Evolutionary conservation across 2,888 invertebrate species (phyloP), one percentile per base, ranked within the genome.

Genomic region (Athalia circularis): DNA sequence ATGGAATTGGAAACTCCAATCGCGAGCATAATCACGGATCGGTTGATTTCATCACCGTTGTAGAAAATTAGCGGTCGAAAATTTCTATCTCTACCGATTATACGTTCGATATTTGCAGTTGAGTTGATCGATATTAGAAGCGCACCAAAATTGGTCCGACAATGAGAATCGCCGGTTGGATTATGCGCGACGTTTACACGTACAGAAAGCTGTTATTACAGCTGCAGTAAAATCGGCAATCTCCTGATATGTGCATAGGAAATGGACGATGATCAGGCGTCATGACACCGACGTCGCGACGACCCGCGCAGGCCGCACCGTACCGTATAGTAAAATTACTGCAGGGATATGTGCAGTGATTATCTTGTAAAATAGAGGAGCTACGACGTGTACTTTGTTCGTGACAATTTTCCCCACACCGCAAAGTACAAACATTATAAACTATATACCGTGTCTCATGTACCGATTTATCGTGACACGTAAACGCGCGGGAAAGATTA

Each of bases 311-410:
- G 29, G 29, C 29, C 29, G 29, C 29, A 29, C 29, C 29, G 29
- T 29, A 29, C 29, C 29, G 29, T 29, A 29, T 29, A 29, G 29
- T 29, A 29, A 29, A 29, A 29, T 2, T 29, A 72, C 72, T 72
- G 72, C 72, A 72, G 47, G 45, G 15, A 57, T 13, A 45, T n/a
- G 47, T 47, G 45, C 57, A 59, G 72, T 57, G 72, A 72, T 72
- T 72, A 72, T 72, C 52, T 68, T n/a, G 68, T 68, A 43, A 68
- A 65, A 54, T 8, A 68, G 68, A 68, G 68, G 52, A 68, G 68
- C 29, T 43, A 29, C 29, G 29, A 29, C 29, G 29, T 52, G 7
- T 11, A 11, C 11, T 52, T 11, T 9, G 68, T 68, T 68, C 68
- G 68, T 68, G 68, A 68, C 68, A 68, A 15, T 68, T 68, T 54